Evolutionary conservation across 2,113 vertebrate species (phyloP), one percentile per base, ranked within the genome.

Genomic region (Tachuris rubrigastra): DNA sequence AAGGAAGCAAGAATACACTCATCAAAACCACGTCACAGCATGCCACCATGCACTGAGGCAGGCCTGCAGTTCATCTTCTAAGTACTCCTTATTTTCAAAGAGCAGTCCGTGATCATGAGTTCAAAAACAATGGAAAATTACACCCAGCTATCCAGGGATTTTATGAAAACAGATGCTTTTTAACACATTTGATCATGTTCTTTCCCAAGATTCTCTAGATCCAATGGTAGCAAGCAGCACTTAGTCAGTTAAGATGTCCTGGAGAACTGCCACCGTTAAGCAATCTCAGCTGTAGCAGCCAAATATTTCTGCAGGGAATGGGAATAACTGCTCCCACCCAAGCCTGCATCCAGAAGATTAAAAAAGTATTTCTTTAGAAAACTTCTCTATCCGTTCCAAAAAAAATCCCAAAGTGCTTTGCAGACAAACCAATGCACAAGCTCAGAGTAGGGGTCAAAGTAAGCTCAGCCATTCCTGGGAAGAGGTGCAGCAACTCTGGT

Each of bases 111-210:
- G 71, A 91, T 39, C 71, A 16, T 30, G 55, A 3, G 8, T 78
- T 93, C 72, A 93, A 65, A 84, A 96, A 94, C 95, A 95, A 96
- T 74, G 90, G 96, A 96, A 96, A 96, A 90, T 91, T 86, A 95
- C 71, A 93, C 62, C 76, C 86, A 88, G 86, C 90, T 87, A 96
- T 94, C 75, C 69, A 95, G 84, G 80, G 87, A 94, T 91, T 95
- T 89, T 82, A 62, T 12, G 74, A 95, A 91, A 95, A 95, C 91
- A 96, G 76, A 95, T 95, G 93, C 89, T 85, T 93, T 94, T 84
- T 85, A 95, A 89, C 93, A 89, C 86, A 92, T 93, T 92, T 94
- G 77, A 92, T 87, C 73, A 23, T 8, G 46, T 85, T 66, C 58
- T 85, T 89, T 95, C 80, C 85, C 86, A 90, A 87, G 84, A 90